phyloP scores from a whole-genome alignment of 2,113 vertebrate genomes.

The Artemisiospiza belli region DNA sequence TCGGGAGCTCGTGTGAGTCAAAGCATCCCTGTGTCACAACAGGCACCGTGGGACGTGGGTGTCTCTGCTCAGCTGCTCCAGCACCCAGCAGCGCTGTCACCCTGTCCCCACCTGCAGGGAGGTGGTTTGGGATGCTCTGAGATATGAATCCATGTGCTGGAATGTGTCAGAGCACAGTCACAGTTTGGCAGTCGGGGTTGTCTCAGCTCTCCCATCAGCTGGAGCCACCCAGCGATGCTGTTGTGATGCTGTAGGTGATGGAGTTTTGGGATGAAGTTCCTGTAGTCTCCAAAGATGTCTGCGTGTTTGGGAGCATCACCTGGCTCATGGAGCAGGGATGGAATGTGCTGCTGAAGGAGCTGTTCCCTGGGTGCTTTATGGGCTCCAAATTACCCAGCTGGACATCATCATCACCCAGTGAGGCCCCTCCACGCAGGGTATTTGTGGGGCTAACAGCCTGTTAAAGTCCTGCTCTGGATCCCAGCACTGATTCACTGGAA shows the following conservation, averaged over 20 bases:
- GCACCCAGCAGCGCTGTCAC: rapidly evolving
- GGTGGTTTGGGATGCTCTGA: not conserved
- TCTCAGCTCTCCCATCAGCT: not conserved
- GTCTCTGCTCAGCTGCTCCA: not conserved
- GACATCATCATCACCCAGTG: not conserved
- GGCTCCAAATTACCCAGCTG: not conserved
- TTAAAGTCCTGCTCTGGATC: not conserved
- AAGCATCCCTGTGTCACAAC: rapidly evolving
- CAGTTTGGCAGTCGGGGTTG: rapidly evolving
- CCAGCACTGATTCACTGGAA: not conserved
- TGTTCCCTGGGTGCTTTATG: not conserved
- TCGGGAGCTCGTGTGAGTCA: not conserved
- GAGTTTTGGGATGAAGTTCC: rapidly evolving
- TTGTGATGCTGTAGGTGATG: not conserved
- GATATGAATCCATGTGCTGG: rapidly evolving
- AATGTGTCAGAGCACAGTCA: not conserved
- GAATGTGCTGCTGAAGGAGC: not conserved
- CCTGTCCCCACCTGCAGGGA: not conserved
- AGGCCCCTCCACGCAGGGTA: not conserved
- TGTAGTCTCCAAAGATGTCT: not conserved
- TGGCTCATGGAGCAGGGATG: rapidly evolving
- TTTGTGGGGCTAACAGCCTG: not conserved
- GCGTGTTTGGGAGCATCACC: rapidly evolving
- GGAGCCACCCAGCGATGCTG: not conserved
- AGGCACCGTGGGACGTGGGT: rapidly evolving